Conservation (phyloP, 37 sponge, comb jelly and placozoan genomes). For the Eunapius fragilis region DNA sequence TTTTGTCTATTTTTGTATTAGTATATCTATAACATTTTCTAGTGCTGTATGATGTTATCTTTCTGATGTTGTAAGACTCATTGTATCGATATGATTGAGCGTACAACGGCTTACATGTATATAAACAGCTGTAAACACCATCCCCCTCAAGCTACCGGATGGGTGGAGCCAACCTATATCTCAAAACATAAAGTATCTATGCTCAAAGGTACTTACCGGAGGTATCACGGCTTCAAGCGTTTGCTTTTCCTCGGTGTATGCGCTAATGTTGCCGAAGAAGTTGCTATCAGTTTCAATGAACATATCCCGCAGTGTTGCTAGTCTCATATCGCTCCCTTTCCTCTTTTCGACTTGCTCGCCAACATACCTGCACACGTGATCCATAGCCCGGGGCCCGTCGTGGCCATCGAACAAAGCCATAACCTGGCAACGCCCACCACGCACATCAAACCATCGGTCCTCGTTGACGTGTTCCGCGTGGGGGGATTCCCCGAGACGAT, state of each 20-base stretch:
- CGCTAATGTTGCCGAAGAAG: slow-evolving; percentile 55
- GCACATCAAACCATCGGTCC: slow-evolving; percentile 50
- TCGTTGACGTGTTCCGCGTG: slow-evolving; percentile 63
- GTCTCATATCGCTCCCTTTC: not conserved
- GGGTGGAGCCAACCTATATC: too few relatives aligned
- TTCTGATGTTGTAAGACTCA: too few relatives aligned
- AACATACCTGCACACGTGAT: slow-evolving; percentile 53
- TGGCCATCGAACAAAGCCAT: slow-evolving; percentile 92
- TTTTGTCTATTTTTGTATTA: too few relatives aligned
- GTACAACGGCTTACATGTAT: too few relatives aligned
- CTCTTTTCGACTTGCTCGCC: too few relatives aligned
- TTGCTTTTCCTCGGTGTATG: slow-evolving; percentile 39
- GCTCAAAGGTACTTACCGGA: slow-evolving; percentile 57
- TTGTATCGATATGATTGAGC: too few relatives aligned
- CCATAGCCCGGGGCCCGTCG: slow-evolving; percentile 82
- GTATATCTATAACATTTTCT: too few relatives aligned
- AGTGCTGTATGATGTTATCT: too few relatives aligned
- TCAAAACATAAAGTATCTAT: too few relatives aligned
- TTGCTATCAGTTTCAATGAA: slow-evolving; percentile 64
- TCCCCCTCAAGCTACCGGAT: too few relatives aligned
- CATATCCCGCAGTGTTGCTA: slow-evolving; percentile 33
- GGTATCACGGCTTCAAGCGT: slow-evolving; percentile 39
- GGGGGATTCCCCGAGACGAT: slow-evolving; percentile 16
- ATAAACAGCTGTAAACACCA: too few relatives aligned
- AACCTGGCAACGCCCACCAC: not conserved